A percentile compares a stretch with the other conserved stretches of the same genome.
Conservation (phyloP, 2,797 vertebrate species). For the Tragopan temminckii region DNA sequence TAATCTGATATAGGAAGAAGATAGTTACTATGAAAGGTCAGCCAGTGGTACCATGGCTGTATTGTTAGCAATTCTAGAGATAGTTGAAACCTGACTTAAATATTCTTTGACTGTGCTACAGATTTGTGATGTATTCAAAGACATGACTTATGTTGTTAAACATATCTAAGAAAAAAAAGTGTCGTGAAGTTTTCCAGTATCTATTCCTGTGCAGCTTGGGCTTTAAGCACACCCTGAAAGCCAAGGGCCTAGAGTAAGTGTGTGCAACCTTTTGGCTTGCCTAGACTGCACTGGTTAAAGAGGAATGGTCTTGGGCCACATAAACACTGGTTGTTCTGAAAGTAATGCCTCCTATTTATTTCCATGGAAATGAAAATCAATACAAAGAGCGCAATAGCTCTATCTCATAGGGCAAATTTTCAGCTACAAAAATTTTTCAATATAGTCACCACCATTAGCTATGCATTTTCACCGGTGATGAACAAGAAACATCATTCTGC, state of each 20-base stretch:
- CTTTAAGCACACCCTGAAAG: background rate
- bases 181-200: background rate
- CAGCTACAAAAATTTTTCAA: too few relatives aligned
- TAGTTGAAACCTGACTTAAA: background rate
- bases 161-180: background rate
- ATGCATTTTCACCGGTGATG: too few relatives aligned
- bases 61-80: background rate
- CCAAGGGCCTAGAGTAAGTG: background rate
- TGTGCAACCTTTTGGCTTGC: too few relatives aligned
- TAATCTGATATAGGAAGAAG: background rate
- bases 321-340: too few relatives aligned
- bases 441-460: too few relatives aligned
- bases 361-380: too few relatives aligned
- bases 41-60: background rate
- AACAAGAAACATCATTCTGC: too few relatives aligned
- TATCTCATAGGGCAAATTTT: too few relatives aligned
- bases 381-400: too few relatives aligned
- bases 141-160: background rate
- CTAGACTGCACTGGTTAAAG: too few relatives aligned
- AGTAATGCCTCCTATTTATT: too few relatives aligned
- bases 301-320: too few relatives aligned
- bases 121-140: background rate
- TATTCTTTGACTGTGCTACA: background rate
- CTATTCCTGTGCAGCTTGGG: background rate
- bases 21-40: background rate